Percentiles rank a stretch among this genome's conserved stretches.
Conservation (phyloP, 2,888 invertebrate species). For the Anagyrus pseudococci region DNA sequence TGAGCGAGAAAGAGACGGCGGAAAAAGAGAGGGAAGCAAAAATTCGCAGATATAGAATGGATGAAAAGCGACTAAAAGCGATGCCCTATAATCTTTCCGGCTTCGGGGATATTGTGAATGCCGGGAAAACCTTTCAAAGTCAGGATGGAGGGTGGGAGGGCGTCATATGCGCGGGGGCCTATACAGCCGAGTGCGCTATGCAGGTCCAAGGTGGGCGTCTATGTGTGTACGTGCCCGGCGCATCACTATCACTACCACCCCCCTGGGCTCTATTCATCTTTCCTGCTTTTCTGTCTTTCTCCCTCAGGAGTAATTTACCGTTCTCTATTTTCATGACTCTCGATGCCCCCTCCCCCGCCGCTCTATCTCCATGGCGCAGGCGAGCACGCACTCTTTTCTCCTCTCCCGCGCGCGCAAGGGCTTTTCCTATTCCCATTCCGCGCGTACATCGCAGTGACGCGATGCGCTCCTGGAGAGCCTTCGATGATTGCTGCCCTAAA, state of each 20-base stretch:
- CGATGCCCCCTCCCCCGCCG: slow-evolving; percentile 1
- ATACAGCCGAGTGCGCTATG: slow-evolving; percentile 46
- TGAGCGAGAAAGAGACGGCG: too few relatives aligned
- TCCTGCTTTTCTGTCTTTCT: slow-evolving; percentile 28
- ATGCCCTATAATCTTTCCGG: slow-evolving; percentile 31
- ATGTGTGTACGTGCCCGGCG: slow-evolving; percentile 36
- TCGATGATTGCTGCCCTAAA: background rate
- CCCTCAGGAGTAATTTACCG: slow-evolving; percentile 41
- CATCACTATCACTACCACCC: too few relatives aligned
- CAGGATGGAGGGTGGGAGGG: slow-evolving; percentile 1
- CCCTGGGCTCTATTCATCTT: slow-evolving; percentile 53
- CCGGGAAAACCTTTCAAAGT: slow-evolving; percentile 29
- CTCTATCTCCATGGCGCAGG: background rate
- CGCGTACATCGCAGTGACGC: background rate
- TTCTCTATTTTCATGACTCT: slow-evolving; percentile 19
- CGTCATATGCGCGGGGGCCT: slow-evolving; percentile 27
- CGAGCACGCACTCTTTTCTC: slow-evolving; percentile 15
- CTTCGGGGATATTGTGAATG: slow-evolving; percentile 17
- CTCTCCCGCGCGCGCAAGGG: slow-evolving; percentile 1
- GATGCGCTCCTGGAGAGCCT: too few relatives aligned
- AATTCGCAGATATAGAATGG: background rate
- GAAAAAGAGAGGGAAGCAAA: background rate
- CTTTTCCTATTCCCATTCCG: slow-evolving; percentile 26
- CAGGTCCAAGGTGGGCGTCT: slow-evolving; percentile 37
- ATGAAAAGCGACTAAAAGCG: slow-evolving; percentile 20